These are phyloP conservation scores for Cheirogaleus medius DNA, from an alignment of 2,113 vertebrate genomes.

Conservation along the genomic window DNA sequence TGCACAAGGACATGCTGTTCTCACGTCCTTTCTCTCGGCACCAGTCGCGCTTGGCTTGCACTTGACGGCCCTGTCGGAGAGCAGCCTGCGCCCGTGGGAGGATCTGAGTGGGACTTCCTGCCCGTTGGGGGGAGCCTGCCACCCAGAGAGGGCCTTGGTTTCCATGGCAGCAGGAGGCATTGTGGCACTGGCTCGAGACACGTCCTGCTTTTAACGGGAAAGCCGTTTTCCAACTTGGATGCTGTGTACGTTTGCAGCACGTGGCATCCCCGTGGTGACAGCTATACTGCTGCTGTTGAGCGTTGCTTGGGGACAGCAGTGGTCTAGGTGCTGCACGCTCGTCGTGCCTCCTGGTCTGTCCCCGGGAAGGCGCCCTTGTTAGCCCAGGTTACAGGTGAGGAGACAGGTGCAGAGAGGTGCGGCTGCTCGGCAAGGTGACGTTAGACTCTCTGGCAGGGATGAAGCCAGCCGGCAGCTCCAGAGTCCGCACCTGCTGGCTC, in stretches of 20 bases:
- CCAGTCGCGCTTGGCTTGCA: not conserved
- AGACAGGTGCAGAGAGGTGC: not conserved
- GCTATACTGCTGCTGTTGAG: not conserved
- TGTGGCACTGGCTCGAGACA: not conserved
- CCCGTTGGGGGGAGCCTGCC: not conserved
- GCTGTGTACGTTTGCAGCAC: fast-evolving
- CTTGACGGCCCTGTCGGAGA: fast-evolving
- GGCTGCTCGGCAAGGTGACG: not conserved
- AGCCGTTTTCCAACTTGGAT: not conserved
- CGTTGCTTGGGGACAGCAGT: not conserved
- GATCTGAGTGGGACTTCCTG: not conserved
- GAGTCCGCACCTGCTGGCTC: too few species aligned
- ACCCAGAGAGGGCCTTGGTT: too few species aligned
- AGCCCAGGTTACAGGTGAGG: not conserved
- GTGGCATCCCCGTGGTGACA: fast-evolving
- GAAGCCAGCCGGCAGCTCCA: fast-evolving
- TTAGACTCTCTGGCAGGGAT: not conserved
- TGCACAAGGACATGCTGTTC: fast-evolving
- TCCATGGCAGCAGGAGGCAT: too few species aligned
- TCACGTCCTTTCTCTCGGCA: not conserved
- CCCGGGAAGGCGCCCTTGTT: fast-evolving
- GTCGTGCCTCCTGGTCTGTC: not conserved
- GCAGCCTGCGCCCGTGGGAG: not conserved
- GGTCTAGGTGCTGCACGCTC: too few species aligned
- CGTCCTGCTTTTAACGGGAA: fast-evolving